These are phyloP conservation scores for Nysson spinosus DNA, from an alignment of 2,888 invertebrate genomes.

Conservation along the genomic window DNA sequence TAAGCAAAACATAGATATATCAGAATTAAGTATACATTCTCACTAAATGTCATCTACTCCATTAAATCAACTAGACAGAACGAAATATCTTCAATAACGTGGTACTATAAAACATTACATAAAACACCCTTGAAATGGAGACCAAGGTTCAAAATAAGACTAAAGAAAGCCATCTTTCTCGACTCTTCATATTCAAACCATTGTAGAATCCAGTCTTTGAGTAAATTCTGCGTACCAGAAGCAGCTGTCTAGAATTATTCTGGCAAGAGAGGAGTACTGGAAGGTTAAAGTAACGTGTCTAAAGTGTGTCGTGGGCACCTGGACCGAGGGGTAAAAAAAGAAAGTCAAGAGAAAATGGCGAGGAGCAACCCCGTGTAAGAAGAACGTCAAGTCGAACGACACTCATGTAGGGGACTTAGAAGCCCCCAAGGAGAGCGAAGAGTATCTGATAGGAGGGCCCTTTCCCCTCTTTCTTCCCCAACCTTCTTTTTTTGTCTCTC, in stretches of 20 bases:
- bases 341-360: conserved; percentile 48
- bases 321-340: conserved; percentile 24
- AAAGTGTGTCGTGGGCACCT: conserved; percentile 25
- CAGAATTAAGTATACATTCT: no score
- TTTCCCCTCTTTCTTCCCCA: conserved; percentile 19
- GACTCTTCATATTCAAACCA: no score
- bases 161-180: no score
- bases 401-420: conserved; percentile 45
- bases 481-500: conserved; percentile 41
- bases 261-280: conserved; percentile 2
- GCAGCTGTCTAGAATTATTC: conserved; percentile 29
- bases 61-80: no score
- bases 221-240: no score
- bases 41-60: no score
- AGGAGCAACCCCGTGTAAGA: conserved; percentile 25
- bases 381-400: conserved; percentile 35
- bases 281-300: conserved; percentile 17
- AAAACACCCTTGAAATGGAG: no score
- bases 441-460: conserved; percentile 47
- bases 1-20: no score
- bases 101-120: no score
- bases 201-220: no score
- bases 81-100: no score
- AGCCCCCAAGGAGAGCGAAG: conserved; percentile 21
- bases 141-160: no score